Evolutionary conservation across 1,140 invertebrate genomes (phyloP), one percentile per base, ranked within the genome.

Genomic region (Metopolophium dirhodum): DNA sequence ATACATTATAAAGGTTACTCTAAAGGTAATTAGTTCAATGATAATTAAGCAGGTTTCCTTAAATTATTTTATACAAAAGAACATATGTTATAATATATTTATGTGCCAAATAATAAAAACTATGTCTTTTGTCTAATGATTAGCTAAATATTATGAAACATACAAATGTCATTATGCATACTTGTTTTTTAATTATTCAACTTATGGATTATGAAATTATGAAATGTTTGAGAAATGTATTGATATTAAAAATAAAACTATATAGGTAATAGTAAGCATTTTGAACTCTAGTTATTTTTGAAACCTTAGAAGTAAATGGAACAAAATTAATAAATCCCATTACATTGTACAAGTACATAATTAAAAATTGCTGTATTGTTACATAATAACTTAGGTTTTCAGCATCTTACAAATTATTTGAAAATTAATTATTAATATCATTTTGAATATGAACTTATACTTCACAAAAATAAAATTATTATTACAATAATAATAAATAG

Each of bases 11-110:
- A 9, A 57, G 30, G 2, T 41, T 35, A 88, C 0, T 88, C 23
- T 37, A 26, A 37, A 90, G 41, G 30, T 11, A 90, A 90, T 89
- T 89, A 57, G 49, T 90, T 68, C 57, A 77, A 37, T 51, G 2
- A 68, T n/a, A 77, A 92, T 92, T 92, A 92, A 92, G 61, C 45
- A 83, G 45, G 68, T 92, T 92, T 92, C 22, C 51, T 92, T 18
- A 49, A 51, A 92, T 83, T 83, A 83, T 83, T 47, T 47, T 23
- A 49, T 37, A 45, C 30, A 91, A 91, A 77, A 22, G 26, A n/a
- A 92, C 68, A 92, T 83, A 68, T 92, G 90, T 77, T 92, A 92
- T 89, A 83, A 49, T 88, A 49, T n/a, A 45, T 57, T 41, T 20
- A 45, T 45, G 9, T 90, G 20, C 11, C 41, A 90, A 26, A 77